Evolutionary conservation across 2,113 vertebrate species (phyloP).

Genomic region (Otis tarda): DNA sequence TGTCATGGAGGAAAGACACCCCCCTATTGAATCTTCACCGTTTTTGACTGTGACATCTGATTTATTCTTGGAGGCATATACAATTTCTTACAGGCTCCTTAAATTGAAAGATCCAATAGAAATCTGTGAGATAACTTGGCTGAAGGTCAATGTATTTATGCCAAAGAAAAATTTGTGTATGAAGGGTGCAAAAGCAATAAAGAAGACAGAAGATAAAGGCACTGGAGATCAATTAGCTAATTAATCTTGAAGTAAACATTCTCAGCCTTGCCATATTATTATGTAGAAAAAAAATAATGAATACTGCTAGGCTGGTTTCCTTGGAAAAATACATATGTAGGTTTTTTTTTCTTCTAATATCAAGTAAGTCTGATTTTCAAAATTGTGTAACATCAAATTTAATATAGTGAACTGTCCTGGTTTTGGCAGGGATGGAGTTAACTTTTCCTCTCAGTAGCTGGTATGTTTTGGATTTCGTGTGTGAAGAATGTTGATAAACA

Average conservation of each 20-base stretch:
- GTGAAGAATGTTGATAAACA: no score
- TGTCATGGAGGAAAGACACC: not conserved
- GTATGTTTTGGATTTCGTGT: no score
- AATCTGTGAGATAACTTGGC: not conserved
- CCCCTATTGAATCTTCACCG: not conserved
- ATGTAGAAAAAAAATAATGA: not conserved
- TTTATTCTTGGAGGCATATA: not conserved
- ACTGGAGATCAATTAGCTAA: conserved; percentile 21
- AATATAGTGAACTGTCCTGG: no score
- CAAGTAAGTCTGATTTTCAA: not conserved
- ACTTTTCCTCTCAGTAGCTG: no score
- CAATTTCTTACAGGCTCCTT: not conserved
- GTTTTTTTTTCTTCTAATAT: not conserved
- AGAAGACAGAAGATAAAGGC: not conserved
- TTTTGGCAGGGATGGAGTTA: no score
- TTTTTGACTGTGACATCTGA: not conserved
- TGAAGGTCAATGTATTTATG: not conserved
- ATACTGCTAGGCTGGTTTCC: not conserved
- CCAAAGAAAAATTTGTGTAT: not conserved
- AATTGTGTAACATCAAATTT: not conserved
- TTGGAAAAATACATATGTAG: not conserved
- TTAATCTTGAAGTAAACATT: not conserved
- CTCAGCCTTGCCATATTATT: not conserved
- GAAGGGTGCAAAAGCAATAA: not conserved
- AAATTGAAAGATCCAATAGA: not conserved